Conservation (phyloP, 2,888 invertebrate genomes). For the Sturmia bella region DNA sequence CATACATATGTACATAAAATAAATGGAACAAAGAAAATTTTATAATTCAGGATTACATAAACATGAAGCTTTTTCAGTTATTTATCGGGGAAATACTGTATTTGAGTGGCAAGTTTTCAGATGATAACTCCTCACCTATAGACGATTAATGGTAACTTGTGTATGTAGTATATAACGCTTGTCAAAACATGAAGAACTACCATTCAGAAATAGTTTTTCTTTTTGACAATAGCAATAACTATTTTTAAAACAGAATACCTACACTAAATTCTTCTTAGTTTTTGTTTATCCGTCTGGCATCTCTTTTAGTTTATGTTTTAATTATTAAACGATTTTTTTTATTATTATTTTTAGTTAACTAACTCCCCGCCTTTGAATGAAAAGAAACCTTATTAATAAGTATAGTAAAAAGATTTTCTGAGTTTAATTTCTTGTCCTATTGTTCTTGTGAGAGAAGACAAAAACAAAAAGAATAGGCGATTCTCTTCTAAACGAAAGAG, state of each 20-base stretch:
- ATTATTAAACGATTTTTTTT: conserved; percentile 37
- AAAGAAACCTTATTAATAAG: conserved; percentile 57
- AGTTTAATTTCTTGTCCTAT: conserved; percentile 9
- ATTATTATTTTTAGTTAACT: conserved; percentile 26
- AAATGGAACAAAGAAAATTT: too few relatives aligned
- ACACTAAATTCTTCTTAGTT: background rate
- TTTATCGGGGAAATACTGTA: too few relatives aligned
- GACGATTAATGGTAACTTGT: too few relatives aligned
- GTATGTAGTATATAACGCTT: too few relatives aligned
- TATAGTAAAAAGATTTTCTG: background rate
- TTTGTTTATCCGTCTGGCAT: conserved; percentile 32
- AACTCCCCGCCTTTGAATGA: conserved; percentile 42
- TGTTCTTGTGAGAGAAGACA: conserved; percentile 4
- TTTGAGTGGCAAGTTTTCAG: too few relatives aligned
- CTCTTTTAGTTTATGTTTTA: conserved; percentile 29
- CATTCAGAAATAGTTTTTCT: too few relatives aligned
- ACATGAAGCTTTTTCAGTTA: too few relatives aligned
- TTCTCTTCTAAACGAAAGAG: conserved; percentile 10
- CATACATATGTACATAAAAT: too few relatives aligned
- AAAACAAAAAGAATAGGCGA: background rate
- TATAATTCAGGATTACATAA: too few relatives aligned
- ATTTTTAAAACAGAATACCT: background rate
- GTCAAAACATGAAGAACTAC: too few relatives aligned
- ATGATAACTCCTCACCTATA: too few relatives aligned
- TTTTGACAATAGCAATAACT: too few relatives aligned